Conservation (phyloP, 1,140 invertebrate species). For the Semibalanus balanoides region DNA sequence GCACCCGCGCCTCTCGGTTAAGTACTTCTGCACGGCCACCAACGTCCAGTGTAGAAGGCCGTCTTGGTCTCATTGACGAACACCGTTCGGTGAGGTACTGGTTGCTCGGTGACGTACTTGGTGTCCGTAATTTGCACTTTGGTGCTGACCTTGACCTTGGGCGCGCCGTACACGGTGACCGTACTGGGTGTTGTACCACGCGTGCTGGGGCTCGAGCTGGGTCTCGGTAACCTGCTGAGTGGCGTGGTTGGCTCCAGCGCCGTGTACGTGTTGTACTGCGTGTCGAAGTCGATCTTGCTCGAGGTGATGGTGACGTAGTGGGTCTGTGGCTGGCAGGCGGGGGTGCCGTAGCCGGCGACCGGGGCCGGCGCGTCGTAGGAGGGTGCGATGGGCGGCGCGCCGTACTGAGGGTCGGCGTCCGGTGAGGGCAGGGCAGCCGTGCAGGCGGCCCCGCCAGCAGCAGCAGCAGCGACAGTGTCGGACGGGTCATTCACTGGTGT, state of each 20-base stretch:
- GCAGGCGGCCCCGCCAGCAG: background rate
- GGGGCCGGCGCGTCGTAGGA: constrained; percentile 1
- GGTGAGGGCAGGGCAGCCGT: background rate
- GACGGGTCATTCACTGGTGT: no score
- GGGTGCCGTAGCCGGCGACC: background rate
- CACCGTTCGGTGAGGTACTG: background rate
- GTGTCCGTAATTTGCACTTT: background rate
- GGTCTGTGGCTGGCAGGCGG: background rate
- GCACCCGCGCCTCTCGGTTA: constrained; percentile 17
- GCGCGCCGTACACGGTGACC: constrained; percentile 13
- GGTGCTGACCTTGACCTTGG: constrained; percentile 9
- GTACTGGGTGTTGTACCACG: constrained; percentile 12
- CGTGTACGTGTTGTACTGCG: constrained; percentile 2
- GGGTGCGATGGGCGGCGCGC: background rate
- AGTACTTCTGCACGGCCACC: background rate
- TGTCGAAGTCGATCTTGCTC: background rate
- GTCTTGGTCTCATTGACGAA: background rate
- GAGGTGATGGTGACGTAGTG: constrained; percentile 4
- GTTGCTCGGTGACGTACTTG: background rate
- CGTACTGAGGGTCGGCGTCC: background rate
- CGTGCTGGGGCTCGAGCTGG: constrained; percentile 15
- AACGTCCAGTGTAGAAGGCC: background rate
- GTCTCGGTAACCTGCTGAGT: constrained; percentile 17
- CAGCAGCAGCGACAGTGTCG: background rate
- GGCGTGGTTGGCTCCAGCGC: constrained; percentile 14